Conservation (phyloP, 2,888 invertebrate species). For the Rotaria macrura region DNA sequence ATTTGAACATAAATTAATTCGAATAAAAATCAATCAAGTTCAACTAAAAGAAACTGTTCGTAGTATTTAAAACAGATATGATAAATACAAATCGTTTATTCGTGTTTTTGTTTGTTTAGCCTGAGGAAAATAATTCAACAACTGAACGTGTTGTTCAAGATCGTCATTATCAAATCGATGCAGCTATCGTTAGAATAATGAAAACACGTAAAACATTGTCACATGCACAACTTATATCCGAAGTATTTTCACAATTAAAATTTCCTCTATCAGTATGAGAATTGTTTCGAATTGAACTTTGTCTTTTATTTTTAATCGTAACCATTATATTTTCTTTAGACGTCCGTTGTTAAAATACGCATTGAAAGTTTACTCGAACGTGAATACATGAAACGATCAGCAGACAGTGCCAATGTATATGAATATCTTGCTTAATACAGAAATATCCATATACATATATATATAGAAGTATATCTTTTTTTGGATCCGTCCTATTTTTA, state of each 20-base stretch:
- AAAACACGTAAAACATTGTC: slow-evolving; percentile 64
- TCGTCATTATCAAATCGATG: slow-evolving; percentile 97
- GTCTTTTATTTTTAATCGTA: not conserved
- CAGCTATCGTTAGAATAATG: slow-evolving; percentile 88
- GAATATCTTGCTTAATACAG: slow-evolving; percentile 81
- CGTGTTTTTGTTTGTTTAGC: slow-evolving; percentile 43
- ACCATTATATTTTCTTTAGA: not conserved
- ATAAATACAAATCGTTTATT: no score
- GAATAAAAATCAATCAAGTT: slow-evolving; percentile 98
- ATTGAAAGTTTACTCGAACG: slow-evolving; percentile 96
- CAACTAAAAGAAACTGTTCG: slow-evolving; percentile 87
- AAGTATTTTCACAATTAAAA: slow-evolving; percentile 90
- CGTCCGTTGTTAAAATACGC: slow-evolving; percentile 57
- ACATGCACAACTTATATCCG: slow-evolving; percentile 88
- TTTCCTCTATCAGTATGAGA: slow-evolving; percentile 83
- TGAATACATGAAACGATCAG: slow-evolving; percentile 97
- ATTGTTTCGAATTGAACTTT: not conserved
- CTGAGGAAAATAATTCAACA: slow-evolving; percentile 83
- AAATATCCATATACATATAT: not conserved
- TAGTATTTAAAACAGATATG: not conserved
- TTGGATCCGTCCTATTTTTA: not conserved
- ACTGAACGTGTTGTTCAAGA: slow-evolving; percentile 97
- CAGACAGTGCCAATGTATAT: slow-evolving; percentile 92
- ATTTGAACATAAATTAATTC: slow-evolving; percentile 86
- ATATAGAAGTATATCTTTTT: not conserved